Evolutionary conservation across 2,113 vertebrate genomes (phyloP).

Genomic region (human (Homo sapiens)): GRCh38 chr12:23654501-23655000

Average conservation of each 20-base stretch:
- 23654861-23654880: constrained; percentile 24
- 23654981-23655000: constrained; percentile 42
- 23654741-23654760: background rate
- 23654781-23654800: constrained; percentile 5
- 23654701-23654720: background rate
- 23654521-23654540: background rate
- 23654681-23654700: background rate
- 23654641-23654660: background rate
- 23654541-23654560: background rate
- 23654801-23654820: background rate
- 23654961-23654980: constrained; percentile 7
- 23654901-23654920: background rate
- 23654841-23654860: constrained; percentile 55
- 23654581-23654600: background rate
- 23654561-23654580: background rate
- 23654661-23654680: background rate
- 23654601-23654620: background rate
- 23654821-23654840: constrained; percentile 31
- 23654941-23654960: constrained; percentile 28
- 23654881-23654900: constrained; percentile 18
- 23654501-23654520: background rate
- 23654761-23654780: constrained; percentile 14
- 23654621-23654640: background rate
- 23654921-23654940: constrained; percentile 29
- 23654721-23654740: background rate